phyloP scores from a whole-genome alignment of 2,888 invertebrate genomes.

The Macrophya annulata region DNA sequence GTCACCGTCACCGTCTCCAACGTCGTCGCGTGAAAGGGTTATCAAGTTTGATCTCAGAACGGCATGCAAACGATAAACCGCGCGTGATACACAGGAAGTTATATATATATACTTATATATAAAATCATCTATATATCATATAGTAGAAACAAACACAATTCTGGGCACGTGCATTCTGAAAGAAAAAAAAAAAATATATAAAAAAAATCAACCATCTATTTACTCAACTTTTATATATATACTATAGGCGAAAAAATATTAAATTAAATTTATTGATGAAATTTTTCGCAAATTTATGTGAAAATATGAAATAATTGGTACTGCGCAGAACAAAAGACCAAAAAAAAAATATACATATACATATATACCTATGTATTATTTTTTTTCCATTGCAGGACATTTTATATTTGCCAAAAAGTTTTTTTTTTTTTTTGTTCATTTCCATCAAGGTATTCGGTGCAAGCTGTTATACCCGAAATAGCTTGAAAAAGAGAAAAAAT shows the following conservation, averaged over 20 bases:
- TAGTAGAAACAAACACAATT: neutral
- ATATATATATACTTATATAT: neutral
- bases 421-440: neutral
- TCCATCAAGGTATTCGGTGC: neutral
- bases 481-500: neutral
- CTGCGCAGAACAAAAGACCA: too few species aligned
- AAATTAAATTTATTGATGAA: neutral
- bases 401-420: neutral
- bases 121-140: neutral
- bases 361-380: neutral
- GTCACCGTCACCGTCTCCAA: neutral
- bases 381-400: neutral
- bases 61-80: neutral
- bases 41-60: conserved; percentile 47
- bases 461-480: neutral
- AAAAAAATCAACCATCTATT: too few species aligned
- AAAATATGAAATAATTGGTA: too few species aligned
- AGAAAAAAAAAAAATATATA: neutral
- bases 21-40: conserved; percentile 34
- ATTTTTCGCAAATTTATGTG: too few species aligned
- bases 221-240: too few species aligned
- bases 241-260: too few species aligned
- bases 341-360: neutral
- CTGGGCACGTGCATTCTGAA: neutral
- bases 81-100: conserved; percentile 37